Evolutionary conservation across 2,113 vertebrate genomes (phyloP).

Genomic region (Cephalopholis sonnerati): DNA sequence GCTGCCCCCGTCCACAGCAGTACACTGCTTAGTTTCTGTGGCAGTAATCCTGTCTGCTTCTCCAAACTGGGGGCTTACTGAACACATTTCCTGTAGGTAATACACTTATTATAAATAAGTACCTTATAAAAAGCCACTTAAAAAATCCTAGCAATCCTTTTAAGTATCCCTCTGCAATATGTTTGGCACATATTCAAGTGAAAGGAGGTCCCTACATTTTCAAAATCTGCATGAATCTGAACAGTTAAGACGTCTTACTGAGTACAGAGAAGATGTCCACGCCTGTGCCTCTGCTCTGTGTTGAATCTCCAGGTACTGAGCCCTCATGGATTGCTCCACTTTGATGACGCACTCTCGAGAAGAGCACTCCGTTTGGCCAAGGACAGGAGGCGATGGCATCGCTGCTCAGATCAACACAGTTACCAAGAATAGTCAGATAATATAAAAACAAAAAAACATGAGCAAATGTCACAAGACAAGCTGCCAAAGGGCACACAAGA

Average conservation of each 20-base stretch:
- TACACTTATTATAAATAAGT: no score
- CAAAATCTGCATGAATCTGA: not conserved
- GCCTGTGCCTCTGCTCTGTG: slow-evolving; percentile 30
- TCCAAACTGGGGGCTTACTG: no score
- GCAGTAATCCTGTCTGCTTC: no score
- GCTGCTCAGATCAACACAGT: slow-evolving; percentile 51
- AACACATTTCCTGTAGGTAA: no score
- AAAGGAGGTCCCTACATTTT: no score
- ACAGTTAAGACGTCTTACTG: slow-evolving; percentile 58
- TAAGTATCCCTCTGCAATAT: not conserved
- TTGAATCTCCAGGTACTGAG: slow-evolving; percentile 69
- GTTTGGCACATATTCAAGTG: not conserved
- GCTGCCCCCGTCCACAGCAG: no score
- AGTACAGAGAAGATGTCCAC: slow-evolving; percentile 59
- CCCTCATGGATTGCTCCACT: slow-evolving; percentile 15
- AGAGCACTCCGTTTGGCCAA: slow-evolving; percentile 50
- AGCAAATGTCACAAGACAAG: not conserved
- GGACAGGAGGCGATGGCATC: slow-evolving; percentile 57
- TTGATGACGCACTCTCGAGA: slow-evolving; percentile 64
- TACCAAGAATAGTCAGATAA: not conserved
- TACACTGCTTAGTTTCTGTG: no score
- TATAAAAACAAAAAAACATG: slow-evolving; percentile 2
- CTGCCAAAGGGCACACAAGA: not conserved
- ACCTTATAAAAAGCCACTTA: no score
- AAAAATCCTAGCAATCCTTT: no score